These are phyloP conservation scores for Platycercus adscitus DNA, from an alignment of 2,113 vertebrate species.

Conservation along the genomic window DNA sequence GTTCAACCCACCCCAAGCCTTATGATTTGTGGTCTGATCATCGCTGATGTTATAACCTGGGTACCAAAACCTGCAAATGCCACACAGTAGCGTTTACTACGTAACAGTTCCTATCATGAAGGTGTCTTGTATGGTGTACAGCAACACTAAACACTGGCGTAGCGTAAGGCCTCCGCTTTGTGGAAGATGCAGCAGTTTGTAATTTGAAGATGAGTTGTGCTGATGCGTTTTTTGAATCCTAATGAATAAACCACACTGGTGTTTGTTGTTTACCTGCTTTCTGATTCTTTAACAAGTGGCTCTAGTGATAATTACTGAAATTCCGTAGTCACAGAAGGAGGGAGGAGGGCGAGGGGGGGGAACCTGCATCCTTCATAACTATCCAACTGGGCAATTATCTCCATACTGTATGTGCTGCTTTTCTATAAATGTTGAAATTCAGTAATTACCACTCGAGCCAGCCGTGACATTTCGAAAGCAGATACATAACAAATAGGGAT, in stretches of 20 bases:
- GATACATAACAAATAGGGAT: conserved; percentile 73
- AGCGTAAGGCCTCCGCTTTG: background rate
- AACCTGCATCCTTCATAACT: conserved; percentile 65
- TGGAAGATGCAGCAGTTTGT: conserved; percentile 6
- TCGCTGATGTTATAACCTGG: background rate
- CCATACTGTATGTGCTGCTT: conserved; percentile 64
- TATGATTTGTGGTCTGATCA: background rate
- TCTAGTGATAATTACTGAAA: conserved; percentile 71
- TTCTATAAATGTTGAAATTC: conserved; percentile 72
- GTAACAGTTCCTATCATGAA: background rate
- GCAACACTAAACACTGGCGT: background rate
- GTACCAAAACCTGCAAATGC: background rate
- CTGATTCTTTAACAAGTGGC: conserved; percentile 72
- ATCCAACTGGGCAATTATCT: conserved; percentile 76
- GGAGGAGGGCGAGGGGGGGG: background rate
- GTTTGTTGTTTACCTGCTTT: conserved; percentile 75
- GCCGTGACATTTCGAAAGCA: conserved; percentile 71
- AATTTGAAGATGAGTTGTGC: conserved; percentile 60
- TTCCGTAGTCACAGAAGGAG: conserved; percentile 53
- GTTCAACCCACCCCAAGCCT: no score
- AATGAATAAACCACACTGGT: conserved; percentile 59
- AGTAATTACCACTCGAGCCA: conserved; percentile 74
- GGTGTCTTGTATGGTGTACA: background rate
- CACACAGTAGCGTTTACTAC: conserved; percentile 10
- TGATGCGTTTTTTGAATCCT: conserved; percentile 60